A percentile compares a stretch with the other conserved stretches of the same genome.
phyloP scores from a whole-genome alignment of 2,888 invertebrate genomes.

The Carterocephalus palaemon region DNA sequence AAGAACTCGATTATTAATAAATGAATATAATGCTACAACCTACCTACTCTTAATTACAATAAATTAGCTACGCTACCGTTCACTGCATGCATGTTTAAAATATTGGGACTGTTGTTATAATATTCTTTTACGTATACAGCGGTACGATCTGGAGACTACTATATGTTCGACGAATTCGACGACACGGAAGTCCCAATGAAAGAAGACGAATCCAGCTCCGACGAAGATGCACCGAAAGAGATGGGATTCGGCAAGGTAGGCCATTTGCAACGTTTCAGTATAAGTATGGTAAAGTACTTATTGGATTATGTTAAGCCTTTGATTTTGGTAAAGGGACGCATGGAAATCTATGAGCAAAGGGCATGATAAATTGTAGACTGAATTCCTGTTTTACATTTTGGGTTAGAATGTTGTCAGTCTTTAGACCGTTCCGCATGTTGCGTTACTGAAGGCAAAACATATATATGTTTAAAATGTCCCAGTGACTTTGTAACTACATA shows the following conservation, averaged over 20 bases:
- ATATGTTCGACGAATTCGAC: slow-evolving; percentile 98
- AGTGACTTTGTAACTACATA: neutral
- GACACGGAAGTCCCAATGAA: slow-evolving; percentile 86
- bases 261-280: too few relatives aligned
- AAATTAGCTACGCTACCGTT: neutral
- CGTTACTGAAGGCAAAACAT: neutral
- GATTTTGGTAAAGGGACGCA: neutral
- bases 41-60: too few relatives aligned
- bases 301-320: neutral
- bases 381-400: neutral
- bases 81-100: neutral
- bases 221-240: slow-evolving; percentile 71
- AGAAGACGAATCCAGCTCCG: slow-evolving; percentile 79
- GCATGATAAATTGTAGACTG: slow-evolving; percentile 13
- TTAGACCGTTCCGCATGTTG: slow-evolving; percentile 18
- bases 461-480: slow-evolving; percentile 1
- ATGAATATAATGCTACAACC: too few relatives aligned
- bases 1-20: too few relatives aligned
- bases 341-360: slow-evolving; percentile 6
- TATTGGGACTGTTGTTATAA: slow-evolving; percentile 10
- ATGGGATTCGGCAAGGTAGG: slow-evolving; percentile 79
- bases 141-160: slow-evolving; percentile 98
- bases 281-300: neutral
- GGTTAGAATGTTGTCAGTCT: slow-evolving; percentile 6
- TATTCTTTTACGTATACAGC: slow-evolving; percentile 79